These are phyloP conservation scores for Nettapus auritus DNA, from an alignment of 2,113 vertebrate genomes.

Conservation along the genomic window DNA sequence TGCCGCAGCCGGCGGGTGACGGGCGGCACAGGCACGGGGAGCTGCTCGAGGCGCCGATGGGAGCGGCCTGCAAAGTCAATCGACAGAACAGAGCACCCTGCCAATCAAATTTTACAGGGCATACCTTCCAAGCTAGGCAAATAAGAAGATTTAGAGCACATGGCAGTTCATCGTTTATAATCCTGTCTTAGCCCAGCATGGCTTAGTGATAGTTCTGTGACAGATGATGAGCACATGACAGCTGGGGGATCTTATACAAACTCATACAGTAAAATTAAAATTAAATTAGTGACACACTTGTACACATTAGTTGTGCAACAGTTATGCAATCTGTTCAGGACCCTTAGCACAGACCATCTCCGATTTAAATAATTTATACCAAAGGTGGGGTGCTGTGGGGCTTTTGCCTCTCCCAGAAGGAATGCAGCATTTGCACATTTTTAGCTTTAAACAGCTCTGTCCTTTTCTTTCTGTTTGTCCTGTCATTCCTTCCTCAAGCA, in stretches of 20 bases:
- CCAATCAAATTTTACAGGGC: constrained; percentile 83
- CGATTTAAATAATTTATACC: constrained; percentile 57
- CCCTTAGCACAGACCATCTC: constrained; percentile 23
- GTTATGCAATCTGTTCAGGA: constrained; percentile 81
- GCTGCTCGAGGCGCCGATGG: constrained; percentile 56
- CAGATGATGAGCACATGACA: constrained; percentile 86
- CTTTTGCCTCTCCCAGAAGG: neutral
- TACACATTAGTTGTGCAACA: constrained; percentile 84
- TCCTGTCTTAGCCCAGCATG: constrained; percentile 89
- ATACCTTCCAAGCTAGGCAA: constrained; percentile 84
- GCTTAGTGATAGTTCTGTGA: constrained; percentile 84
- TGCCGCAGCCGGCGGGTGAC: constrained; percentile 81
- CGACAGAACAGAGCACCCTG: constrained; percentile 69
- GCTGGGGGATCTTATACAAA: constrained; percentile 83
- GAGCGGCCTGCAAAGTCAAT: constrained; percentile 75
- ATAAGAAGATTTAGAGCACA: constrained; percentile 90
- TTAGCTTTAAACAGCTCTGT: constrained; percentile 9
- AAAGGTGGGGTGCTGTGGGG: neutral
- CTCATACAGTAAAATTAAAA: constrained; percentile 84
- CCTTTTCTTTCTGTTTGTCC: neutral
- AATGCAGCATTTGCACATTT: constrained; percentile 16
- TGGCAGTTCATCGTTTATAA: constrained; percentile 86
- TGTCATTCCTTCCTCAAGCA: neutral
- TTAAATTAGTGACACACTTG: constrained; percentile 87
- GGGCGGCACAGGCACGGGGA: constrained; percentile 68